Evolutionary conservation across 64 coral and sea anemone genomes (phyloP).

Genomic region (Stichodactyla helianthus): DNA sequence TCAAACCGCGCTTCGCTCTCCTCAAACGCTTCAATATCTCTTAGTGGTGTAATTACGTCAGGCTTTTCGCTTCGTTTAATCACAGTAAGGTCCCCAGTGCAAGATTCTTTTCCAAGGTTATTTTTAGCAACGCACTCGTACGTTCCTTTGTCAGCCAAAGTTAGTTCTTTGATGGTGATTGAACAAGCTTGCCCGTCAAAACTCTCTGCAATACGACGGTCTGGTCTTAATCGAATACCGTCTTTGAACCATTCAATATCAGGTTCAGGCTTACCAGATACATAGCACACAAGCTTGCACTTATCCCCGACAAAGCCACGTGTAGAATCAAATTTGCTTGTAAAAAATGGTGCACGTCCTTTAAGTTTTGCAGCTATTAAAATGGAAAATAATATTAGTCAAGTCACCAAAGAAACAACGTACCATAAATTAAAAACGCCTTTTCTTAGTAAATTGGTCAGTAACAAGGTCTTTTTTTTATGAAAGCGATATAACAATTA

Average conservation of each 20-base stretch:
- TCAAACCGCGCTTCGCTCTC: constrained; percentile 53
- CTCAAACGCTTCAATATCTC: constrained; percentile 58
- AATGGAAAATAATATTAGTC: background rate
- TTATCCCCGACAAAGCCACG: constrained; percentile 56
- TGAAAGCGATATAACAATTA: background rate
- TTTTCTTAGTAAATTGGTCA: background rate
- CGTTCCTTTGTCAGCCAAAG: constrained; percentile 52
- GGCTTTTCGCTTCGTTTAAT: constrained; percentile 44
- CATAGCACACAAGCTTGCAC: constrained; percentile 50
- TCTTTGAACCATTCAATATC: constrained; percentile 83
- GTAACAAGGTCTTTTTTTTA: background rate
- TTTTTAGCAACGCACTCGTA: constrained; percentile 73
- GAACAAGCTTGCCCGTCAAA: constrained; percentile 37
- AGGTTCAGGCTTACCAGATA: constrained; percentile 68
- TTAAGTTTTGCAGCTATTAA: constrained; percentile 47
- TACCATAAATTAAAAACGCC: background rate
- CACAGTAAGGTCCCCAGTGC: constrained; percentile 15
- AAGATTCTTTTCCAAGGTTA: constrained; percentile 34
- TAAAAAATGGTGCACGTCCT: constrained; percentile 48
- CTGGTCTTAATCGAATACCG: constrained; percentile 50
- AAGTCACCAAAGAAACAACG: background rate
- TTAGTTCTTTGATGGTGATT: constrained; percentile 42
- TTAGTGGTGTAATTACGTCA: constrained; percentile 64
- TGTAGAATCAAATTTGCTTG: constrained; percentile 45
- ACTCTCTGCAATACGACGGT: constrained; percentile 36